Base-by-base conservation (phyloP, 1,140 invertebrate genomes). In the Melanaphis sacchari region DNA sequence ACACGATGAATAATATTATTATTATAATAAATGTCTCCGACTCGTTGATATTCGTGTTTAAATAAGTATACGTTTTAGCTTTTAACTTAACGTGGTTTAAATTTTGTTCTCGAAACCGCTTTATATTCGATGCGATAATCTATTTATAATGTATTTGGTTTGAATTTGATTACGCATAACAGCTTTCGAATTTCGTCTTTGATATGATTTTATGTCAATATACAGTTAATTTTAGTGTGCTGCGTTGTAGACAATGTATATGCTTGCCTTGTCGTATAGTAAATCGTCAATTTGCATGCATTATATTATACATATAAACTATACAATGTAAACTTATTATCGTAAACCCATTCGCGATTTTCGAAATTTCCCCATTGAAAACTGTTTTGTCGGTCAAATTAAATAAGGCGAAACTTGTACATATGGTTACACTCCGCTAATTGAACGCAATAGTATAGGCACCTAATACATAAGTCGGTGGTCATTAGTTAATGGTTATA, bases 231-330 rank as follows among this genome's bases (percentile, higher is more conserved):
- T 87, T n/a, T 22, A 87, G 31, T 4, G 85, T 87, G n/a, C 21
- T 21, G 49, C 85, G 43, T 87, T 87, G 6, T 31, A 43, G 59
- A 26, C 31, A n/a, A 22, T 8, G 7, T 82, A 38, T 24, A 7
- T 36, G 15, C 31, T 18, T 31, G 41, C 26, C 40, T 85, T 40
- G 82, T 46, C n/a, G 59, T n/a, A n/a, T n/a, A 9, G 85, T 26
- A 49, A 87, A 87, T 87, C 85, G 31, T n/a, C 85, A 87, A 87
- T 87, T 87, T 87, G 31, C 85, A 87, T 87, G 36, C 41, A 46
- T 87, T 87, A 87, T n/a, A 46, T 18, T n/a, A n/a, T n/a, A 31
- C 41, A 43, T 7, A 5, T 46, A 36, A 76, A 76, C 59, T 36
- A n/a, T 76, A n/a, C 59, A 76, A 76, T 15, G 59, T 76, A 87